phyloP scores from a whole-genome alignment of 2,113 vertebrate genomes.

The Lophius piscatorius region DNA sequence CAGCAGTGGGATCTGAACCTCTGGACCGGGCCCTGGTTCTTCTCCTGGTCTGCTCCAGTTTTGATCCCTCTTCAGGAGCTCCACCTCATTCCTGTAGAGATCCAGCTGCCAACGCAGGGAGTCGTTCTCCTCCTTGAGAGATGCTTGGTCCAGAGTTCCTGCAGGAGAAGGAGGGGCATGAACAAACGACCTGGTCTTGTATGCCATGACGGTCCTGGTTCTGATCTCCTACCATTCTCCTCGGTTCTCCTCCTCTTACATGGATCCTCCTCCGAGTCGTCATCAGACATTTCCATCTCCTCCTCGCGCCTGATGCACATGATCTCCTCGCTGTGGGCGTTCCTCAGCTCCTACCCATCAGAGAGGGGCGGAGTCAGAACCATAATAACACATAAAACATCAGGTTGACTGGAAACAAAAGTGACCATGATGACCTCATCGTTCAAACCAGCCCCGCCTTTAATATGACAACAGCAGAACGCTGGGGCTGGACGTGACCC shows the following conservation, averaged over 20 bases:
- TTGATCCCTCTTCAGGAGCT: conserved; percentile 92
- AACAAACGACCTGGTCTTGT: no score
- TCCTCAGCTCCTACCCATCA: conserved; percentile 91
- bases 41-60: conserved; percentile 82
- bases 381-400: no score
- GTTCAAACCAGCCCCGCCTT: no score
- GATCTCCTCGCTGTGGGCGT: conserved; percentile 94
- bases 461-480: no score
- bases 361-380: no score
- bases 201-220: no score
- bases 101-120: conserved; percentile 98
- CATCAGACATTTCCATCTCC: conserved; percentile 98
- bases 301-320: conserved; percentile 95
- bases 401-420: no score
- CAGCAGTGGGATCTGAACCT: conserved; percentile 87
- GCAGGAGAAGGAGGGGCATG: not conserved
- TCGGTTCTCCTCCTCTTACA: conserved; percentile 86
- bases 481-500: no score
- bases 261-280: conserved; percentile 87
- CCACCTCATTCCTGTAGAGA: conserved; percentile 93
- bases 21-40: conserved; percentile 49
- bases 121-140: conserved; percentile 93
- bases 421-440: no score
- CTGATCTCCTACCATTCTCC: conserved; percentile 82
- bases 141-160: conserved; percentile 86